Evolutionary conservation across 2,113 vertebrate species (phyloP).

Genomic region (Charina bottae): DNA sequence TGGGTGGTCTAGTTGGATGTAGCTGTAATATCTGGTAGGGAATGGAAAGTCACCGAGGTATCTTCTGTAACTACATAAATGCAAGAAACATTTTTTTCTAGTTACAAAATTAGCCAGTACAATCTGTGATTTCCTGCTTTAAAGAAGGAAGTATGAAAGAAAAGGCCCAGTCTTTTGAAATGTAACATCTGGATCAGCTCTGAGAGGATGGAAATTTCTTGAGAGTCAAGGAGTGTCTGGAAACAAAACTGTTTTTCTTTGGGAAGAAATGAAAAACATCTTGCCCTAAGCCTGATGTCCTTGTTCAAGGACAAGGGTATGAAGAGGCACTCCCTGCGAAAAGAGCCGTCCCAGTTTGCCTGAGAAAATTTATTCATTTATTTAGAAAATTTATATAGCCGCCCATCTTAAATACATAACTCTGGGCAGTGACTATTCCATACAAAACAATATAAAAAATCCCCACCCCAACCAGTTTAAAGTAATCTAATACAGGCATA

Average conservation of each 20-base stretch:
- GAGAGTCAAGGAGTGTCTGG: slow-evolving; percentile 6
- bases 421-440: background rate
- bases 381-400: background rate
- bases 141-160: background rate
- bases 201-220: slow-evolving; percentile 2
- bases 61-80: background rate
- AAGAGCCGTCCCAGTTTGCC: background rate
- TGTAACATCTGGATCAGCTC: background rate
- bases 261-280: background rate
- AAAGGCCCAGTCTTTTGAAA: background rate
- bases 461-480: background rate
- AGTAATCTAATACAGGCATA: background rate
- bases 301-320: background rate
- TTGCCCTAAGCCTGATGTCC: background rate
- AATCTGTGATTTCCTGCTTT: background rate
- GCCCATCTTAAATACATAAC: background rate
- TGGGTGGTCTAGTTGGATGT: background rate
- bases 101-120: background rate
- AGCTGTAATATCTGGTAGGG: background rate
- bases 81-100: background rate
- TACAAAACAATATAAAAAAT: background rate
- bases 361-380: background rate
- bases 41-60: background rate
- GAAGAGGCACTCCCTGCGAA: background rate
- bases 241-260: slow-evolving; percentile 14